phyloP scores from a whole-genome alignment of 2,797 vertebrate genomes.

The Agapornis canus region DNA sequence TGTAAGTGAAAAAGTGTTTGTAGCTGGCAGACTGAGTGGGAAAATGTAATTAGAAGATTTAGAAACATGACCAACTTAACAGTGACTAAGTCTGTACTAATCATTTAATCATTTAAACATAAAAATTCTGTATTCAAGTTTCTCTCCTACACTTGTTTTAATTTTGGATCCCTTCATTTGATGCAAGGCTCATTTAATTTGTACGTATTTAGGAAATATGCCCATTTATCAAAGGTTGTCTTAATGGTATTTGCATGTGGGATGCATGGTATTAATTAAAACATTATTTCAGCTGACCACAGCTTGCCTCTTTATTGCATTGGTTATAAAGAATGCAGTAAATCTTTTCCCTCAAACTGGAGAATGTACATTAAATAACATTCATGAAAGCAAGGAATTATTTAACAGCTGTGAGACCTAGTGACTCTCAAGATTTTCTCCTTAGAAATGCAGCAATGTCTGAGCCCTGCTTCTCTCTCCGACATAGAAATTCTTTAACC shows the following conservation, averaged over 20 bases:
- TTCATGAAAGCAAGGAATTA: conserved; percentile 32
- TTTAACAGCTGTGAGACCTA: conserved; percentile 12
- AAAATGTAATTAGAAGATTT: conserved; percentile 15
- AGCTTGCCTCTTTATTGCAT: conserved; percentile 25
- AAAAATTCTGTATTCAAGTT: conserved; percentile 17
- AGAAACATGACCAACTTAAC: not conserved
- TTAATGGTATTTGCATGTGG: conserved; percentile 42
- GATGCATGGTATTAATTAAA: conserved; percentile 46
- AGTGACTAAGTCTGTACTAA: not conserved
- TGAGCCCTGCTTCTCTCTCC: not conserved
- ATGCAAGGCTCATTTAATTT: conserved; percentile 44
- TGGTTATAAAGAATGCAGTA: conserved; percentile 11
- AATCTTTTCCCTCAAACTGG: not conserved
- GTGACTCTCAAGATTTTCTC: not conserved
- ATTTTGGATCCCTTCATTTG: conserved; percentile 46
- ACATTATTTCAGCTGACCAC: conserved; percentile 54
- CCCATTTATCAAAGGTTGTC: conserved; percentile 51
- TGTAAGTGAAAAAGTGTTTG: not conserved
- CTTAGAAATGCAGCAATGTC: not conserved
- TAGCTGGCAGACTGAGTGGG: not conserved
- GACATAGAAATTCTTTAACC: not conserved
- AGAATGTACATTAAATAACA: conserved; percentile 4
- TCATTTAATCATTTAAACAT: conserved; percentile 19
- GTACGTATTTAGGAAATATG: conserved; percentile 1
- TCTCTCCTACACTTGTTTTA: conserved; percentile 31